A percentile compares a stretch with the other conserved stretches of the same genome.
These are phyloP conservation scores for Argyresthia albistria DNA, from an alignment of 2,888 invertebrate species.

Conservation along the genomic window DNA sequence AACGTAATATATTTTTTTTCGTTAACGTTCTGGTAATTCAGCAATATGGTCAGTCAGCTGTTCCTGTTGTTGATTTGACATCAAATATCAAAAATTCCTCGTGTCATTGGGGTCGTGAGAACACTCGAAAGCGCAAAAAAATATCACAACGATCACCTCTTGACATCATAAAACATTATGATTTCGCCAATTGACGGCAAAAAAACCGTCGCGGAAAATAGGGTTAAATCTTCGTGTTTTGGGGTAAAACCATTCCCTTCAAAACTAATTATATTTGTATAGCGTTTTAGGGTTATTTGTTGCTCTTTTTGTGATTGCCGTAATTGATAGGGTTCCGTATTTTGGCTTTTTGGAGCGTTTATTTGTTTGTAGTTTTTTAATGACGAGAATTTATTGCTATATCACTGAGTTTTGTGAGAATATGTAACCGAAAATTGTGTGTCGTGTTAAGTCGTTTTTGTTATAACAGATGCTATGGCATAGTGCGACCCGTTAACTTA, in stretches of 20 bases:
- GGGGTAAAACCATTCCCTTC: slow-evolving; percentile 51
- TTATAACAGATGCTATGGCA: no score
- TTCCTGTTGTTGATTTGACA: no score
- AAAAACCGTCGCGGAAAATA: slow-evolving; percentile 41
- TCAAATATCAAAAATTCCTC: neutral
- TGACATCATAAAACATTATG: slow-evolving; percentile 50
- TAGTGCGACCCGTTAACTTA: no score
- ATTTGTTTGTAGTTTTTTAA: slow-evolving; percentile 17
- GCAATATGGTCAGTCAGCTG: no score
- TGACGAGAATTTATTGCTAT: slow-evolving; percentile 29
- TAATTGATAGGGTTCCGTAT: slow-evolving; percentile 37
- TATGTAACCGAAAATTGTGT: slow-evolving; percentile 21
- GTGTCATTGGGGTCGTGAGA: slow-evolving; percentile 37
- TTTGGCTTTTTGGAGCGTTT: slow-evolving; percentile 31
- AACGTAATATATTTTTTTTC: no score
- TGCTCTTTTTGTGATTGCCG: slow-evolving; percentile 26
- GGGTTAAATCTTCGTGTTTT: slow-evolving; percentile 65
- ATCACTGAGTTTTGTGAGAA: slow-evolving; percentile 28
- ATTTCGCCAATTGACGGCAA: slow-evolving; percentile 48
- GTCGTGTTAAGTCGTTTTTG: no score
- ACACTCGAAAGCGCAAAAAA: slow-evolving; percentile 28
- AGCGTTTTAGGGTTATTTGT: slow-evolving; percentile 39
- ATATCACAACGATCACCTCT: slow-evolving; percentile 54
- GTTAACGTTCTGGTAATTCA: no score
- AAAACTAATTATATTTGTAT: slow-evolving; percentile 69